Percentiles rank a stretch among this genome's conserved stretches.
phyloP scores from a whole-genome alignment of 2,113 vertebrate species.

The Anguilla rostrata region DNA sequence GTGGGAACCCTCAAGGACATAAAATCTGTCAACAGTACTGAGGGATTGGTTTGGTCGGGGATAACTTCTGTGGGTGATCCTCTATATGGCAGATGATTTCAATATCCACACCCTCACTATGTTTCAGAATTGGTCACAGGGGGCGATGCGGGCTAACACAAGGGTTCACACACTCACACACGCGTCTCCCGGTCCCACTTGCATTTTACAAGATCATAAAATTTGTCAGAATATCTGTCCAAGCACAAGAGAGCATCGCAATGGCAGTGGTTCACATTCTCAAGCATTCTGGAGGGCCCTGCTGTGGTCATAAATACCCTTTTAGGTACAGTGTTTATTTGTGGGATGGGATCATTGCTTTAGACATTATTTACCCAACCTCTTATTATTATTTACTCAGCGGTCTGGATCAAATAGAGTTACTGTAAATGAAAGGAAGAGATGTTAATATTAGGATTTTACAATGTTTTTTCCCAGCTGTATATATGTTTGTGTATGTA shows the following conservation, averaged over 20 bases:
- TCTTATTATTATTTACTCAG: background rate
- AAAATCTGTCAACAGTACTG: too few species aligned
- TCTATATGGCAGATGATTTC: background rate
- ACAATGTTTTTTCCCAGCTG: too few species aligned
- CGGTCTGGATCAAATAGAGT: slow-evolving; percentile 6
- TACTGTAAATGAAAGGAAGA: slow-evolving; percentile 8
- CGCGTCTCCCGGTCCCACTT: slow-evolving; percentile 36
- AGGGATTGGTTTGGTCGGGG: background rate
- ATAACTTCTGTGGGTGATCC: background rate
- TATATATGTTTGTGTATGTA: too few species aligned
- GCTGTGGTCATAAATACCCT: slow-evolving; percentile 25
- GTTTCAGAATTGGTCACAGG: slow-evolving; percentile 16
- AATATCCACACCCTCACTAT: background rate
- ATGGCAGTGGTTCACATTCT: slow-evolving; percentile 27
- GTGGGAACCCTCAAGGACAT: too few species aligned
- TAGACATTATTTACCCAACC: slow-evolving; percentile 20
- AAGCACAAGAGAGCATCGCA: slow-evolving; percentile 34
- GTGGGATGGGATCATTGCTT: slow-evolving; percentile 12
- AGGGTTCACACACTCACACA: slow-evolving; percentile 34
- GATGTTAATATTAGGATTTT: background rate
- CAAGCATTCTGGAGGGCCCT: slow-evolving; percentile 20
- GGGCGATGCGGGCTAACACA: slow-evolving; percentile 33
- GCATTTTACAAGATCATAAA: slow-evolving; percentile 44
- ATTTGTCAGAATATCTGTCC: slow-evolving; percentile 33
- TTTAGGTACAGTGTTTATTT: slow-evolving; percentile 34